Base-by-base conservation (phyloP, 2,113 vertebrate genomes). In the Helogale parvula region DNA sequence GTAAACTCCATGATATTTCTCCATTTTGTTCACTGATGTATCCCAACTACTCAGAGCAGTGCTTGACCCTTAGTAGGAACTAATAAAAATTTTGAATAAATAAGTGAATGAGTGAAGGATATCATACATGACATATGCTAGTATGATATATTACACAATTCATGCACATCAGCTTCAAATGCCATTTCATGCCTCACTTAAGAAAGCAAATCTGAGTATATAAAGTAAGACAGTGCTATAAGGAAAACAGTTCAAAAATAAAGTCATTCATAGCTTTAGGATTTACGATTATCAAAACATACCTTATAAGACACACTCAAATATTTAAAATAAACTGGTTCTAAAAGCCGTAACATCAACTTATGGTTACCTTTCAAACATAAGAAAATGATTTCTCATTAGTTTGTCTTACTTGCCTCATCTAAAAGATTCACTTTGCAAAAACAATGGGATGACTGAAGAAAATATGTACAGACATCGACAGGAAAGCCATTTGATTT, bases 171-270 rank as follows among this genome's bases (percentile, higher is more conserved):
- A 88, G n/a, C 25, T 68, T 69, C 38, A 88, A 77, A 8, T 66
- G 38, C 33, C 45, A 83, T 82, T 66, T 94, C 60, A 85, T 86
- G 33, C 14, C 33, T 85, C 13, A 87, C 23, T 72, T 90, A 54
- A 83, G 47, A 92, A 8, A 94, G 41, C 45, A 90, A 81, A 93
- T 65, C 7, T 41, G 8, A 92, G 90, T 33, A 16, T 7, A 82
- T 45, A 79, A 88, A 77, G 60, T 35, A 3, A 94, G 3, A 74
- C 9, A 88, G 60, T 41, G 47, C 9, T 60, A 35, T 69, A 69
- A 89, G 35, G 13, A 94, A 97, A 92, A 88, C 17, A 11, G 31
- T 50, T 95, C 6, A 89, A 89, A 95, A 87, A 57, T 83, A 92
- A 84, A 92, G 68, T 80, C 54, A 96, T 41, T 54, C 72, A 52